These are phyloP conservation scores for Spisula subtruncata DNA, from an alignment of 2,888 invertebrate species.

Conservation along the genomic window DNA sequence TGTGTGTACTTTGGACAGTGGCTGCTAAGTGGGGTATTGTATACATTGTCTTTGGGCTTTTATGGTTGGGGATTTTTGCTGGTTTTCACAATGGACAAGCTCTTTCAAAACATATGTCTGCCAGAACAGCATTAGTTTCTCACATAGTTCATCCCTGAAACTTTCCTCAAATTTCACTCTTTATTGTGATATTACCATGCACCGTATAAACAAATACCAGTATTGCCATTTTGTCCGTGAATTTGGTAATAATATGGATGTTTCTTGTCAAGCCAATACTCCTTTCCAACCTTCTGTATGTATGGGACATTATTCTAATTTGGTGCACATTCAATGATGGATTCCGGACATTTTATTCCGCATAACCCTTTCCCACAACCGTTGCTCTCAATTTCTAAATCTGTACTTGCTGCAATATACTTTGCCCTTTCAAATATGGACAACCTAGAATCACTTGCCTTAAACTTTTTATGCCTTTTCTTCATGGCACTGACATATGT, in stretches of 20 bases:
- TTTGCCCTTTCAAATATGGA: slow-evolving; percentile 3
- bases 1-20: no score
- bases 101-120: no score
- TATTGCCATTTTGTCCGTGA: no score
- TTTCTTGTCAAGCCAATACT: background rate
- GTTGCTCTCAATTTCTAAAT: slow-evolving; percentile 41
- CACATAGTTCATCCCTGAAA: no score
- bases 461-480: slow-evolving; percentile 46
- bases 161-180: no score
- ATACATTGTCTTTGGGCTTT: no score
- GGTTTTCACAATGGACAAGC: no score
- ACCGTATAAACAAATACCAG: no score
- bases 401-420: slow-evolving; percentile 57
- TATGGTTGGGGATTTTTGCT: no score
- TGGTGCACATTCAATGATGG: slow-evolving; percentile 37
- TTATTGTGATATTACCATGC: no score
- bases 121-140: no score
- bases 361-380: slow-evolving; percentile 61
- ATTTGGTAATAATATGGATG: slow-evolving; percentile 49
- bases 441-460: slow-evolving; percentile 38
- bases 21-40: no score
- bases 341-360: slow-evolving; percentile 56
- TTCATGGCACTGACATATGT: slow-evolving; percentile 52
- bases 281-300: background rate
- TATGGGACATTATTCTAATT: slow-evolving; percentile 34